Base-by-base conservation (phyloP, 2,888 invertebrate species). In the Abscondita cerata region DNA sequence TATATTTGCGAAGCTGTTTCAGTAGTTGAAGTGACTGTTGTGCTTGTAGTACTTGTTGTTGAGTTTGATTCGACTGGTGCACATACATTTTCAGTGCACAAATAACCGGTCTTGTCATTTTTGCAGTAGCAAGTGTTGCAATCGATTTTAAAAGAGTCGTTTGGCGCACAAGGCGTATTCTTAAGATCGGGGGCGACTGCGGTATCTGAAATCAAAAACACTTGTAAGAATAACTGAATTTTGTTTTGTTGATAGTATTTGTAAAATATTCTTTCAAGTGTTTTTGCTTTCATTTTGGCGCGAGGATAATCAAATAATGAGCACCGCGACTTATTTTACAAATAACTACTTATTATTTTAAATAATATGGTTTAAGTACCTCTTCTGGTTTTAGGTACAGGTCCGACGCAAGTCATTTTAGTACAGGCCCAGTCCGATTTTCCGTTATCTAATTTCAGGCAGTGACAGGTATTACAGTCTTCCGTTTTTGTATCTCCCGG, bases 51-150 rank as follows among this genome's bases (percentile, higher is more conserved):
- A 52, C 1, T 16, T n/a, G 11, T 31, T 3, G 18, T 51, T 20
- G 20, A 46, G 1, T 58, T 59, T 12, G 61, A 25, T 33, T 56
- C 46, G 13, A 36, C 58, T 6, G 47, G 50, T 6, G 81, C 62
- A 61, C 84, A 85, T 18, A 80, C 80, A 47, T 82, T 76, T 59
- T 84, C 78, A 0, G 85, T 85, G 71, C 85, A 86, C 34, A 82
- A 80, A 68, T 81, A 85, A 0, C 84, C 84, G 47, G 80, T 79
- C 6, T 85, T 83, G 51, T 85, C 84, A n/a, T 80, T 73, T 58
- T 83, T 83, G 70, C 86, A 87, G 12, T 82, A 81, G 70, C 87
- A 87, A 73, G 81, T 83, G 70, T 86, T 86, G 75, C 86, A 86
- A 55, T 85, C 85, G 59, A 83, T 58, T 67, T 82, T 82, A 69